Percentiles rank a stretch among this genome's conserved stretches.
Conservation (phyloP, 2,797 vertebrate species). For the Alectoris magna region DNA sequence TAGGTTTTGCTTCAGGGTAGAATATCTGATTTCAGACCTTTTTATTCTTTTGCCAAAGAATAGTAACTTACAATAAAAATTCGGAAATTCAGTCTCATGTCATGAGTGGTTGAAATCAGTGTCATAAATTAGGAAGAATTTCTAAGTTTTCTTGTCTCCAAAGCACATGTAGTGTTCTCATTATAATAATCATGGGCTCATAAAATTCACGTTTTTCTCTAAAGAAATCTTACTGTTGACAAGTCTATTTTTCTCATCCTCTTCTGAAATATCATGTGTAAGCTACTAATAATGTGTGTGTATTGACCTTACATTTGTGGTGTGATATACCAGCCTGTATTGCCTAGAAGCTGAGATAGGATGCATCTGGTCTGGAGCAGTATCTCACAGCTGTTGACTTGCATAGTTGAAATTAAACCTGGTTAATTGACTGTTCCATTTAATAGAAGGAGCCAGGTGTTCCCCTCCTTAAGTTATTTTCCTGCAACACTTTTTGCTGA, state of each 20-base stretch:
- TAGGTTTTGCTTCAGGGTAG: not conserved
- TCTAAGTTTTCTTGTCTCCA: not conserved
- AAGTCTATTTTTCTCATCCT: not conserved
- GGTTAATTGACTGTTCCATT: not conserved
- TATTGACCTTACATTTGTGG: not conserved
- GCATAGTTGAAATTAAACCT: not conserved
- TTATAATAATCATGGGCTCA: not conserved
- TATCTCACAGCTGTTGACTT: not conserved
- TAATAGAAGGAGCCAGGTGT: not conserved
- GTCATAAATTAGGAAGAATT: not conserved
- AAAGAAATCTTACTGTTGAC: not conserved
- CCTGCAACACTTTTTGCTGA: fast-evolving
- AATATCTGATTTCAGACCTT: not conserved
- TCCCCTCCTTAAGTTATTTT: not conserved
- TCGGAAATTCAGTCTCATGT: not conserved
- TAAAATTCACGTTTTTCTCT: not conserved
- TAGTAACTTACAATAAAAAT: not conserved
- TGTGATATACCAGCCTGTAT: not conserved
- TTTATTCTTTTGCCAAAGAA: not conserved
- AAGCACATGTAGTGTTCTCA: not conserved
- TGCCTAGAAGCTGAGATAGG: not conserved
- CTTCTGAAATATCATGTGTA: not conserved
- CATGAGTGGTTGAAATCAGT: not conserved
- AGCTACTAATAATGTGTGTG: not conserved
- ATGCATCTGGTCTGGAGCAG: not conserved